These are phyloP conservation scores for Thyatira batis DNA, from an alignment of 2,888 invertebrate species.

Conservation along the genomic window DNA sequence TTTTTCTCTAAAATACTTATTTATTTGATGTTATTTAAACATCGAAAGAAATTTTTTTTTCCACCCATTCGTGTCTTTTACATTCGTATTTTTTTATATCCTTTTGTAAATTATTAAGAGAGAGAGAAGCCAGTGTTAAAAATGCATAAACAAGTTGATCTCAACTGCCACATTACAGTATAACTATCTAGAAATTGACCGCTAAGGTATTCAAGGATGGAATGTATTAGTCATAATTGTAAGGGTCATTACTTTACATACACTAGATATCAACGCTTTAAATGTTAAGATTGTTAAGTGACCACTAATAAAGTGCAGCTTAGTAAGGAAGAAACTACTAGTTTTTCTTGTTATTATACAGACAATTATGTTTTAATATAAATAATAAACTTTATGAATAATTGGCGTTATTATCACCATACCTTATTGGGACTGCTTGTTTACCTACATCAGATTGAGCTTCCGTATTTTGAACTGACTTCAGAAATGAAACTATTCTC, in stretches of 20 bases:
- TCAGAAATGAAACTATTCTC: too few relatives aligned
- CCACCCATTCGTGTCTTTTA: too few relatives aligned
- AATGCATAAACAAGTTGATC: background rate
- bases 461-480: background rate
- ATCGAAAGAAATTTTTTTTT: too few relatives aligned
- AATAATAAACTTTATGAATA: background rate
- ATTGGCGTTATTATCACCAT: background rate
- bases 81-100: too few relatives aligned
- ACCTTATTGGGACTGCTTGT: background rate
- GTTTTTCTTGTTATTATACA: background rate
- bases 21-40: too few relatives aligned
- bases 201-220: constrained; percentile 44
- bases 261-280: background rate
- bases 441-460: background rate
- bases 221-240: constrained; percentile 36
- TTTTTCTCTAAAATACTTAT: too few relatives aligned
- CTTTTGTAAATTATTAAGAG: background rate
- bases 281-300: background rate
- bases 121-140: background rate
- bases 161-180: constrained; percentile 2
- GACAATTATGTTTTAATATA: background rate
- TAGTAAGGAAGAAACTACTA: background rate
- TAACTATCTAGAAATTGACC: constrained; percentile 40
- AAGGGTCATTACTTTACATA: constrained; percentile 10
- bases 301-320: background rate